phyloP scores from a whole-genome alignment of 23 tunicate genomes.

The Corella eumyota region DNA sequence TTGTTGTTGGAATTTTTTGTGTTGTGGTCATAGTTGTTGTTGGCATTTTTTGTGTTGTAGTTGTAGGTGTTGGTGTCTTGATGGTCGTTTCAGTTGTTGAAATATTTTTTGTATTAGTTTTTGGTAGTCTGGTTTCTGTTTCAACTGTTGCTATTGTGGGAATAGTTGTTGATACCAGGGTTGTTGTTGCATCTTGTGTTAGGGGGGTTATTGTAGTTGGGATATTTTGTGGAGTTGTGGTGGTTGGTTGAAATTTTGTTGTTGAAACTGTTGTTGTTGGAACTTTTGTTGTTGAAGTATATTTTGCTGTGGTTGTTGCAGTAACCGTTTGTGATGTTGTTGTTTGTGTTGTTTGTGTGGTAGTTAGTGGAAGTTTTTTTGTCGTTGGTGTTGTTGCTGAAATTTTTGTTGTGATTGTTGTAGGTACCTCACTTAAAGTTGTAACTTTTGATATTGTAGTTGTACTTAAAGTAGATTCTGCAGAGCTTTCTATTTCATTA shows the following conservation, averaged over 20 bases:
- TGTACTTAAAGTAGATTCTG: not conserved
- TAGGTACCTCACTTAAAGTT: not conserved
- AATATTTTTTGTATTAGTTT: not conserved
- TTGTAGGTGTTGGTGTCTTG: not conserved
- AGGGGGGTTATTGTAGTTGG: not conserved
- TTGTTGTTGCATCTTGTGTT: not conserved
- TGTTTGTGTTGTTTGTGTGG: not conserved
- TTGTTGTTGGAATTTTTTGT: slow-evolving; percentile 1
- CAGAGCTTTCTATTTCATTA: not conserved
- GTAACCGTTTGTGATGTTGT: not conserved
- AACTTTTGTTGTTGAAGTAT: not conserved
- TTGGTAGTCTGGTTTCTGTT: not conserved
- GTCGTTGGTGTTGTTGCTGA: not conserved
- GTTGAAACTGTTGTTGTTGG: slow-evolving; percentile 2
- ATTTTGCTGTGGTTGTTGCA: slow-evolving; percentile 4
- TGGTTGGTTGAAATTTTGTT: not conserved
- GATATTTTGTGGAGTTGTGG: not conserved
- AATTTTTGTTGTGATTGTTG: not conserved
- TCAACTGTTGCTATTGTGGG: not conserved
- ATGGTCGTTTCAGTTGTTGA: not conserved
- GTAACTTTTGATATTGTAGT: not conserved
- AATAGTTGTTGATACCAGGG: not conserved
- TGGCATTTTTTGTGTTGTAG: not conserved
- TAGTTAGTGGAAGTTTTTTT: not conserved
- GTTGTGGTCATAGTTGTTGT: not conserved